phyloP scores from a whole-genome alignment of 2,888 invertebrate species.

The Tachina fera region DNA sequence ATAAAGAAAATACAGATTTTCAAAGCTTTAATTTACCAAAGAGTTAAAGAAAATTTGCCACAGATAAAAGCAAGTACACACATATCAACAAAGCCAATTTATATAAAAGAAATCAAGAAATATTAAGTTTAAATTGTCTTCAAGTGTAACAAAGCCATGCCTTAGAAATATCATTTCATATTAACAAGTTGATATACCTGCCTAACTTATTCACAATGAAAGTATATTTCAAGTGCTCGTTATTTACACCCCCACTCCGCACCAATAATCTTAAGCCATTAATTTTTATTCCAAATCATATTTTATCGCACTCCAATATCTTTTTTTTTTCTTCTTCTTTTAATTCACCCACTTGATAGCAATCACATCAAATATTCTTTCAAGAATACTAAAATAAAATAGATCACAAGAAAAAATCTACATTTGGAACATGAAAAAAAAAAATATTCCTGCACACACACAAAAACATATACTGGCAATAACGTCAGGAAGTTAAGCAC shows the following conservation, averaged over 20 bases:
- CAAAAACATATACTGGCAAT: neutral
- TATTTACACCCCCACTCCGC: too few relatives aligned
- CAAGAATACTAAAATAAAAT: neutral
- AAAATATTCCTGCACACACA: conserved; percentile 28
- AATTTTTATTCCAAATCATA: neutral
- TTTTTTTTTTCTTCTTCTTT: too few relatives aligned
- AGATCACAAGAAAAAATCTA: neutral
- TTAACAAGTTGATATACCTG: too few relatives aligned
- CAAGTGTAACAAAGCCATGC: too few relatives aligned
- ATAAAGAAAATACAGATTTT: neutral
- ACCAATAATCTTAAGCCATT: neutral
- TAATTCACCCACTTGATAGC: neutral
- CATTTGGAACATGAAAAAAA: conserved; percentile 9
- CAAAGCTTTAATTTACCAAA: neutral
- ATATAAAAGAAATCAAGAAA: too few relatives aligned
- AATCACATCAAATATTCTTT: conserved; percentile 30
- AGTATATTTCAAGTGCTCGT: too few relatives aligned
- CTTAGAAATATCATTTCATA: too few relatives aligned
- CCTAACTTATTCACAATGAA: too few relatives aligned
- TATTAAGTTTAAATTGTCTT: too few relatives aligned
- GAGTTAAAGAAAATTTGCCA: too few relatives aligned
- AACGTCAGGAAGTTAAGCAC: conserved; percentile 58
- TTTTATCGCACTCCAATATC: neutral
- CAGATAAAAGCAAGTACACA: too few relatives aligned
- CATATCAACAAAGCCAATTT: too few relatives aligned